Evolutionary conservation across 2,888 invertebrate genomes (phyloP).

Genomic region (Helobdella robusta): DNA sequence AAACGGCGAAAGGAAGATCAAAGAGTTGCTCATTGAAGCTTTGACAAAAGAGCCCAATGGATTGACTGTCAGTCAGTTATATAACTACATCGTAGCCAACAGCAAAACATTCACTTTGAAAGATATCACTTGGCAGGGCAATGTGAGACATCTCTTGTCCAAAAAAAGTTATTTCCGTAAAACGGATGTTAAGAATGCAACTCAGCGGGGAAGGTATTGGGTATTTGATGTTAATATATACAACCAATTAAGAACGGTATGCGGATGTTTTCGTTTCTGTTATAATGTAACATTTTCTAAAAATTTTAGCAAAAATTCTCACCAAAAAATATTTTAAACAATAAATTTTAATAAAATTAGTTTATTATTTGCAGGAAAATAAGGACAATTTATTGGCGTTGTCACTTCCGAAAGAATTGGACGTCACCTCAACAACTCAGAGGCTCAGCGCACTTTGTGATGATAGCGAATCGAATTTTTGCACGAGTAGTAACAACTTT

Average conservation of each 20-base stretch:
- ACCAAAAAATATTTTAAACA: no score
- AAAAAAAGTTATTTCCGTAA: slow-evolving; percentile 21
- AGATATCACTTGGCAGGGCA: slow-evolving; percentile 14
- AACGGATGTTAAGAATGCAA: slow-evolving; percentile 13
- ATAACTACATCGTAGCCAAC: slow-evolving; percentile 3
- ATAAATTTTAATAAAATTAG: no score
- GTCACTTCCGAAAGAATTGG: no score
- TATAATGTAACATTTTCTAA: no score
- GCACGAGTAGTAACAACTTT: no score
- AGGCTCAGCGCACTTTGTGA: no score
- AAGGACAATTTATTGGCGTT: no score
- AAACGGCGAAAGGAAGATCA: slow-evolving; percentile 8
- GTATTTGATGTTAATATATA: slow-evolving; percentile 11
- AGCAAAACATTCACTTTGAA: not conserved
- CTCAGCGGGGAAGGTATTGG: slow-evolving; percentile 21
- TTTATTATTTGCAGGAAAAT: no score
- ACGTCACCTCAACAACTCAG: no score
- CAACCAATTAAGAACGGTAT: slow-evolving; percentile 3
- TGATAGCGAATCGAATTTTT: no score
- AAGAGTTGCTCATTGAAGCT: slow-evolving; percentile 9
- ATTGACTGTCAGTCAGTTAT: slow-evolving; percentile 10
- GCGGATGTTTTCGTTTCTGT: no score
- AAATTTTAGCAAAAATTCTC: no score
- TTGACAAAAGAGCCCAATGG: not conserved
- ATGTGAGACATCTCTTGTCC: slow-evolving; percentile 20